Evolutionary conservation across 2,797 vertebrate species (phyloP).

Genomic region (Rhynchonycteris naso): DNA sequence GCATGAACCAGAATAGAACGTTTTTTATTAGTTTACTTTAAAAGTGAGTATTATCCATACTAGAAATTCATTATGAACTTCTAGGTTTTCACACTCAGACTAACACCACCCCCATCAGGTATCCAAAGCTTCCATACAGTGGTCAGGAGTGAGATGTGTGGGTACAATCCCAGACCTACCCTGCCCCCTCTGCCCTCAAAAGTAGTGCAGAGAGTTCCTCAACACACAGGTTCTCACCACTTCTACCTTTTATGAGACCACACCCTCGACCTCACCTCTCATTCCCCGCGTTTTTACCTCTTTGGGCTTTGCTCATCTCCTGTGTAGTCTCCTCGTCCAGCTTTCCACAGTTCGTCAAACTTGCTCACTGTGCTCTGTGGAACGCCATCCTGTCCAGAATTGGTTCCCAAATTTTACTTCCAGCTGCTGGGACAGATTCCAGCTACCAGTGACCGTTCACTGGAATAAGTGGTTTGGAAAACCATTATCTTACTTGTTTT

Average conservation of each 20-base stretch:
- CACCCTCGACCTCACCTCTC: background rate
- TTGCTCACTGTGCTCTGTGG: background rate
- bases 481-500: background rate
- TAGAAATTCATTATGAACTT: background rate
- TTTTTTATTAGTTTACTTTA: background rate
- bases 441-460: background rate
- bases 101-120: fast-evolving
- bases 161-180: background rate
- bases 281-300: background rate
- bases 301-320: background rate
- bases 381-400: background rate
- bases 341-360: background rate
- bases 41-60: background rate
- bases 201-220: background rate
- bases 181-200: background rate
- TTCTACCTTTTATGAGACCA: background rate
- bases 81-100: background rate
- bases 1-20: background rate
- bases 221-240: background rate
- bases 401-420: no score
- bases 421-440: background rate
- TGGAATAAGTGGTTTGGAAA: background rate
- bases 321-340: background rate
- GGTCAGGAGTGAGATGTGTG: background rate
- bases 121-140: background rate